Evolutionary conservation across 1,140 invertebrate species (phyloP), one percentile per base, ranked within the genome.

Genomic region (Orchestia grillus): DNA sequence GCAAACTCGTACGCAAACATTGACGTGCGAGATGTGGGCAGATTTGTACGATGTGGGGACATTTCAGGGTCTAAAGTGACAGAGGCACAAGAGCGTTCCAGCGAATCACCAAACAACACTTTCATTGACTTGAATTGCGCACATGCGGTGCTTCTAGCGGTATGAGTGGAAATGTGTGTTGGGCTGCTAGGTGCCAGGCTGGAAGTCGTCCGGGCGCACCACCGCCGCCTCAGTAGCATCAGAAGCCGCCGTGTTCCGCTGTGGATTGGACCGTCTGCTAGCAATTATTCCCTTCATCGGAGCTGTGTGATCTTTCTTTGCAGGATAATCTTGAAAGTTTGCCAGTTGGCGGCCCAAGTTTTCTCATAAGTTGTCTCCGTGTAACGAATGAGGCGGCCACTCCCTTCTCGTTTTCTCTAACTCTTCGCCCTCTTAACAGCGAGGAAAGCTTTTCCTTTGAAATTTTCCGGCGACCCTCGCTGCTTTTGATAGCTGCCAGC

Each of bases 211-310:
- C 36, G 36, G 28, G 28, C 62, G 1, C 62, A 23, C 15, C 62
- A 19, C 11, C 11, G 28, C 62, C 11, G 62, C 28, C 15, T 77
- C 62, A 8, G 3, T 77, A 36, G 62, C 28, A 77, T 77, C 88
- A 90, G 41, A 90, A 44, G 43, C 43, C 88, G 88, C 15, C 11
- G 44, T 94, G 92, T 42, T 44, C 92, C 41, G 40, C 43, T 44
- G 36, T 94, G 92, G 92, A 94, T 94, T 94, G 36, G 92, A 94
- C 44, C 92, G 44, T 44, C 92, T 94, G 92, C 8, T 94, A 94
- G 92, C 92, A 94, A 94, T 94, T 94, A 94, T 94, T 94, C 92
- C 92, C 92, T 94, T 94, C 92, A 94, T 94, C 92, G 92, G 92
- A 94, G 92, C 43, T 44, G 41, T 94, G 92, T 94, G 92, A 94